These are phyloP conservation scores for Drosophila villosipedis DNA, from an alignment of 2,888 invertebrate genomes.

Conservation along the genomic window DNA sequence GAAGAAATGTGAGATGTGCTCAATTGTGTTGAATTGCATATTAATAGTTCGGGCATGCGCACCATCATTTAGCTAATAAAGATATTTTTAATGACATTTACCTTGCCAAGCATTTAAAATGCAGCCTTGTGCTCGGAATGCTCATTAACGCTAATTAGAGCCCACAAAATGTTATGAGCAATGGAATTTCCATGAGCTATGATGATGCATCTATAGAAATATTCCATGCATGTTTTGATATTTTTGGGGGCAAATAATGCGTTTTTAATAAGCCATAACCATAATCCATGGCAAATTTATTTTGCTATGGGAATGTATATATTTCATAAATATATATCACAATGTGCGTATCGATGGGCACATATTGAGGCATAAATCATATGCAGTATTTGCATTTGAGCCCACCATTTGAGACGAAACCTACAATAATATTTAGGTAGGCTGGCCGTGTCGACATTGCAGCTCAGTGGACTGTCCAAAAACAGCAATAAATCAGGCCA, in stretches of 20 bases:
- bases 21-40: neutral
- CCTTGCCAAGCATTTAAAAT: conserved; percentile 32
- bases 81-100: conserved; percentile 16
- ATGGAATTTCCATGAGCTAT: conserved; percentile 15
- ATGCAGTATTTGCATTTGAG: conserved; percentile 62
- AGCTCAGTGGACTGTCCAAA: conserved; percentile 44
- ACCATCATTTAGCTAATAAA: neutral
- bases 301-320: conserved; percentile 12
- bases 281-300: conserved; percentile 39
- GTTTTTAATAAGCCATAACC: conserved; percentile 64
- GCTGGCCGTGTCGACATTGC: conserved; percentile 64
- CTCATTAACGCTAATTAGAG: conserved; percentile 43
- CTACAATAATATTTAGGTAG: conserved; percentile 75
- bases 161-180: conserved; percentile 34
- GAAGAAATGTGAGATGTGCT: neutral
- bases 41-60: neutral
- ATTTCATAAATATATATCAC: neutral
- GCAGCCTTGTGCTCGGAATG: conserved; percentile 23
- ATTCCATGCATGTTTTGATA: conserved; percentile 58
- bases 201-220: conserved; percentile 22
- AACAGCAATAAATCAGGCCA: conserved; percentile 50
- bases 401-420: conserved; percentile 34
- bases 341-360: neutral
- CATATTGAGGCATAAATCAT: conserved; percentile 38
- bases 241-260: conserved; percentile 47